Percentiles rank a stretch among this genome's conserved stretches.
These are phyloP conservation scores for Adineta ricciae DNA, from an alignment of 2,888 invertebrate species.

Conservation along the genomic window DNA sequence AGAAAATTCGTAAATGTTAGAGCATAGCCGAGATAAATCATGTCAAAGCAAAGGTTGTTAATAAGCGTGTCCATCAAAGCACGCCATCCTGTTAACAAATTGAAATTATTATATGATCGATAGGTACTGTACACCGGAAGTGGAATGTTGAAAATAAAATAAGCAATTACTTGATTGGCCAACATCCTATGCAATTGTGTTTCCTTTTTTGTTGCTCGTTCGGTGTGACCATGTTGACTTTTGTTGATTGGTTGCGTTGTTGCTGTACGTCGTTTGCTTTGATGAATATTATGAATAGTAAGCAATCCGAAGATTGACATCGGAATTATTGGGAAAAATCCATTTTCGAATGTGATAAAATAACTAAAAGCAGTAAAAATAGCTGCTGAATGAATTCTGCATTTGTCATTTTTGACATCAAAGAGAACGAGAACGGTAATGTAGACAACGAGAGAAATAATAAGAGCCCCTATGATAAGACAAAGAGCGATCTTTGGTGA, in stretches of 20 bases:
- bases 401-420: not conserved
- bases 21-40: not conserved
- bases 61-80: not conserved
- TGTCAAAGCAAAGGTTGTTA: not conserved
- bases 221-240: not conserved
- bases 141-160: not conserved
- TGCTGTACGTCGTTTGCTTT: not conserved
- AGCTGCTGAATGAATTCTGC: not conserved
- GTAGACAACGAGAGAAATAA: not conserved
- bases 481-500: not conserved
- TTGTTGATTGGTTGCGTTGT: not conserved
- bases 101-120: not conserved
- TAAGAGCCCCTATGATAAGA: not conserved
- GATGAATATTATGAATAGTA: slow-evolving; percentile 1
- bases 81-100: not conserved
- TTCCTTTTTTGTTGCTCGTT: not conserved
- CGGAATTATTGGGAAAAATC: not conserved
- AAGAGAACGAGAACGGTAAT: not conserved
- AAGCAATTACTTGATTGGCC: not conserved
- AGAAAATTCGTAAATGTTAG: not conserved
- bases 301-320: not conserved
- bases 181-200: slow-evolving; percentile 7
- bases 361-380: not conserved
- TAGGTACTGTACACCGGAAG: not conserved
- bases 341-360: not conserved